Percentiles rank a stretch among this genome's conserved stretches.
These are phyloP conservation scores for Marmota monax DNA, from an alignment of 2,113 vertebrate genomes.

Conservation along the genomic window DNA sequence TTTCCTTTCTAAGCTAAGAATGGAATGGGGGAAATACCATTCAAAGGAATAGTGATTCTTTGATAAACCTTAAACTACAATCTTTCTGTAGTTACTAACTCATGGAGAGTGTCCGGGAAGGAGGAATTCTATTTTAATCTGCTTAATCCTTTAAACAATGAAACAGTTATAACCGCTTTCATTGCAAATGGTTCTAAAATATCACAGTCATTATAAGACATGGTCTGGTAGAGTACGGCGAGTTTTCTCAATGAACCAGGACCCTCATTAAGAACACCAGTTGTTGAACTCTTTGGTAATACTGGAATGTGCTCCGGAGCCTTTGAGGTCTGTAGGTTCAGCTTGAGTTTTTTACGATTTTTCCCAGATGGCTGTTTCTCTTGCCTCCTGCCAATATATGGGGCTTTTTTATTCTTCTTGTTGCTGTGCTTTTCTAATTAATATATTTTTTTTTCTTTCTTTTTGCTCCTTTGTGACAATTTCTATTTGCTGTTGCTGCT, in stretches of 20 bases:
- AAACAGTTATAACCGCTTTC: constrained; percentile 65
- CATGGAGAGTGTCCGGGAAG: constrained; percentile 19
- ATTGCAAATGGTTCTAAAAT: constrained; percentile 52
- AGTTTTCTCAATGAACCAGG: constrained; percentile 74
- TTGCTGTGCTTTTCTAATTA: constrained; percentile 50
- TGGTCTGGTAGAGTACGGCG: background rate
- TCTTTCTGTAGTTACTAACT: constrained; percentile 32
- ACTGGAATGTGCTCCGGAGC: constrained; percentile 35
- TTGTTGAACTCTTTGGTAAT: constrained; percentile 45
- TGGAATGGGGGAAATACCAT: background rate
- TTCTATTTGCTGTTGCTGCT: constrained; percentile 42
- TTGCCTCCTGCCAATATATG: constrained; percentile 39
- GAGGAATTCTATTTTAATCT: constrained; percentile 17
- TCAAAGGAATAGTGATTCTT: background rate
- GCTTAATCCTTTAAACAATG: constrained; percentile 65
- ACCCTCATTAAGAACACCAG: constrained; percentile 71
- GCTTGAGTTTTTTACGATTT: constrained; percentile 69
- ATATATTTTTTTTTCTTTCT: constrained; percentile 14
- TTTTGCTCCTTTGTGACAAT: constrained; percentile 38
- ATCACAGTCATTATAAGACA: constrained; percentile 48
- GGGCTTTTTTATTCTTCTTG: constrained; percentile 39
- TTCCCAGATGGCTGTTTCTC: constrained; percentile 66
- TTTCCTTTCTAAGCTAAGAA: constrained; percentile 49
- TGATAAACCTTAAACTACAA: constrained; percentile 18
- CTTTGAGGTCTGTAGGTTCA: constrained; percentile 65